Conservation (phyloP, 2,797 vertebrate genomes). For the Falco novaeseelandiae region DNA sequence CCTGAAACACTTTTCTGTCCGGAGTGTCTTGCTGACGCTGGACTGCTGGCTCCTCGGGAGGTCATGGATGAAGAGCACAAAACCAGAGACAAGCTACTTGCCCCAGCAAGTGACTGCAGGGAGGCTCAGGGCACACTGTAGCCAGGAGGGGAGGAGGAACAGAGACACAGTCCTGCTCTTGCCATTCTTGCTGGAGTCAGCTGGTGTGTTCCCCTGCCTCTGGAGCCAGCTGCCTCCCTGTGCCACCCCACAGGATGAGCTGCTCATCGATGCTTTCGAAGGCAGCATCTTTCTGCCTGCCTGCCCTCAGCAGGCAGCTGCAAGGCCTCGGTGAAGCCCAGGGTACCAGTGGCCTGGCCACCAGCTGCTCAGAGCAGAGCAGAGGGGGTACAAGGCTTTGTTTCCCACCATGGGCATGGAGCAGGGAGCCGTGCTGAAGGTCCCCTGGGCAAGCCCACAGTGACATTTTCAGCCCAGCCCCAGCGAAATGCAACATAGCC, state of each 20-base stretch:
- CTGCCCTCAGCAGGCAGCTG: background rate
- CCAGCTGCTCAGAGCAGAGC: accelerated
- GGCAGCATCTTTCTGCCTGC: background rate
- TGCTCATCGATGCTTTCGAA: background rate
- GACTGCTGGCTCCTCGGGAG: background rate
- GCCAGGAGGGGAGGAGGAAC: background rate
- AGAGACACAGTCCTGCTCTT: background rate
- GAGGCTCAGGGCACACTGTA: background rate
- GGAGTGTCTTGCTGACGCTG: background rate
- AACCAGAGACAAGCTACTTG: background rate
- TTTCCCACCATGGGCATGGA: background rate
- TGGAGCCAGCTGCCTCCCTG: background rate
- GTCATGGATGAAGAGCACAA: background rate
- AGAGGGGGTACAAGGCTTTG: background rate
- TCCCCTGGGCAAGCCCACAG: background rate
- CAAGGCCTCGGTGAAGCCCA: background rate
- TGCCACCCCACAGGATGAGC: background rate
- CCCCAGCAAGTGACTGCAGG: background rate
- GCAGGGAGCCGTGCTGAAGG: background rate
- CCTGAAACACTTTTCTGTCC: background rate
- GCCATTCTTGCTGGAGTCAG: background rate
- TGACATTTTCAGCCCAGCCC: background rate
- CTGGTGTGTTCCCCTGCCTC: background rate
- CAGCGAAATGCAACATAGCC: background rate
- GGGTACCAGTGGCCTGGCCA: background rate